A percentile compares a stretch with the other conserved stretches of the same genome.
phyloP scores from a whole-genome alignment of 2,888 invertebrate species.

The Bugulina stolonifera region DNA sequence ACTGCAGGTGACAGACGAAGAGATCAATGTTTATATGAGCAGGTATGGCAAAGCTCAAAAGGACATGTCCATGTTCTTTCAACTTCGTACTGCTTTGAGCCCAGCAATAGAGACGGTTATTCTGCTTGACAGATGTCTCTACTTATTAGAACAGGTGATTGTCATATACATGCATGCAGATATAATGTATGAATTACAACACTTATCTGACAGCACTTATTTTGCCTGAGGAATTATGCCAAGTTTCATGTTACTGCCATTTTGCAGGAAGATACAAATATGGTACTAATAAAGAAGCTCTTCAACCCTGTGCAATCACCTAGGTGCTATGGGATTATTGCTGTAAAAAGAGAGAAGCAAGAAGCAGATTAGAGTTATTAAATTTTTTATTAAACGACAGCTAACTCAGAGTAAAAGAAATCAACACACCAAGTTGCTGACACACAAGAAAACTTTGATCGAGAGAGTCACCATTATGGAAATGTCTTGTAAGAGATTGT shows the following conservation, averaged over 20 bases:
- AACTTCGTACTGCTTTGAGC: slow-evolving; percentile 69
- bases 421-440: no score
- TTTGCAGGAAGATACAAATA: neutral
- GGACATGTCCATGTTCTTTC: slow-evolving; percentile 61
- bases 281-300: slow-evolving; percentile 55
- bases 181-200: no score
- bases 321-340: slow-evolving; percentile 70
- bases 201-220: no score
- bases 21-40: slow-evolving; percentile 32
- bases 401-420: neutral
- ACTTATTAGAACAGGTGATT: slow-evolving; percentile 63
- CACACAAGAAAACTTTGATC: neutral
- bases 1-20: slow-evolving; percentile 34
- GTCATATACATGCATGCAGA: no score
- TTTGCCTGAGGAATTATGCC: no score
- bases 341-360: slow-evolving; percentile 27
- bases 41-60: slow-evolving; percentile 31
- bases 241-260: no score
- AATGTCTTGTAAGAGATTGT: no score
- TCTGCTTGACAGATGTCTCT: slow-evolving; percentile 73
- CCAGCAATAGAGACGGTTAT: slow-evolving; percentile 76
- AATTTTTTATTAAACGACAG: neutral
- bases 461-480: no score
- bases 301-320: slow-evolving; percentile 82
- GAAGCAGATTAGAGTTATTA: neutral